Evolutionary conservation across 2,888 invertebrate genomes (phyloP), one percentile per base, ranked within the genome.

Genomic region (Protula sp.): DNA sequence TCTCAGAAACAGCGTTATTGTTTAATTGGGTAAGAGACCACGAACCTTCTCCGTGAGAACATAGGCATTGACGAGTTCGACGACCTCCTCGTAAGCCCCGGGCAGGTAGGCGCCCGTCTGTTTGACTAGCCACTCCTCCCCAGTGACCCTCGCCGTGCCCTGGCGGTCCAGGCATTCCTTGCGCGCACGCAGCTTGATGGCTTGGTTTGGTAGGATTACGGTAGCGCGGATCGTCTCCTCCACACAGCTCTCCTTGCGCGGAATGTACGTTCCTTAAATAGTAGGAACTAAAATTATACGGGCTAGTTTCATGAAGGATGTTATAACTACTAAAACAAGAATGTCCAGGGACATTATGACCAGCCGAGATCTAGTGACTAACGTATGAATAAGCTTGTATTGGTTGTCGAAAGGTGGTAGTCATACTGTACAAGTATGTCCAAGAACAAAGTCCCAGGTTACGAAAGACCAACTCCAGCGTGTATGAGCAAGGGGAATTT

Each of bases 101-200:
- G 83, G 83, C 31, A 84, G 70, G 68, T 84, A 84, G 3, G 83
- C 83, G 14, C 84, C 84, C 2, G 75, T 76, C 67, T 81, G 79
- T 66, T 80, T 81, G 2, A 82, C 80, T 24, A 84, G 71, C 84
- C 84, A 84, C 69, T 83, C 83, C 68, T 84, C 84, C 2, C 84
- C 82, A 19, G 71, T 70, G 2, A 74, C 72, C 26, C 73, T 48
- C 9, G 28, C 29, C 3, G 55, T 48, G 1, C 66, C 66, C 27
- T 67, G 55, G 4, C 61, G 47, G 29, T 66, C 66, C 2, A 58
- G 38, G 47, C 63, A 61, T 48, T 64, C 63, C 59, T 81, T 80
- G 31, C 78, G 72, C 1, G 84, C 83, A 51, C 81, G 69, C 47
- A 84, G 72, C 55, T 78, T 77, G 54, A 84, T 76, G 4, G 83